Conservation (phyloP, 2,113 vertebrate species). For the Plestiodon gilberti region DNA sequence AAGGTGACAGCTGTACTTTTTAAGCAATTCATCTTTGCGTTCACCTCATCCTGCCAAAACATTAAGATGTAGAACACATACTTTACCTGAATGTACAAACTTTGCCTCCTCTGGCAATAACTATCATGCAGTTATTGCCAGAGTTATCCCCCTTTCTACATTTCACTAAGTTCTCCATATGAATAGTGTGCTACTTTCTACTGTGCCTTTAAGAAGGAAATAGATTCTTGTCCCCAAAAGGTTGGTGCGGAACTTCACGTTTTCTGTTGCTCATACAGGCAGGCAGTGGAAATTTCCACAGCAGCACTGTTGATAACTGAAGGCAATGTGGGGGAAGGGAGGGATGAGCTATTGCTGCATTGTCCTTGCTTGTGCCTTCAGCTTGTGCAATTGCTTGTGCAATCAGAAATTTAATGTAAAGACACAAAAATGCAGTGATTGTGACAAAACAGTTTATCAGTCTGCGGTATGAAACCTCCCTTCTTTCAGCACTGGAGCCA, state of each 20-base stretch:
- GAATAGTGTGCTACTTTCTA: not conserved
- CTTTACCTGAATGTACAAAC: not conserved
- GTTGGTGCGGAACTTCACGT: slow-evolving; percentile 52
- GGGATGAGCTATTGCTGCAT: slow-evolving; percentile 58
- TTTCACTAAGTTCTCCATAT: not conserved
- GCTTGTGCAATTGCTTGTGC: too few species aligned
- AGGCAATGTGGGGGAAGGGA: slow-evolving; percentile 54
- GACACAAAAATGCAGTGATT: slow-evolving; percentile 34
- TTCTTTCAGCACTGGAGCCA: not conserved
- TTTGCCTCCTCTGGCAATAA: not conserved
- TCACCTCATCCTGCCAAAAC: not conserved
- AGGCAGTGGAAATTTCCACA: slow-evolving; percentile 83
- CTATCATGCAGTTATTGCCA: accelerated
- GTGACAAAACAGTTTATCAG: not conserved
- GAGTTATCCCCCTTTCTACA: not conserved
- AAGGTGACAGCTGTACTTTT: not conserved
- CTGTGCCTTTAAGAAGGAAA: slow-evolving; percentile 18
- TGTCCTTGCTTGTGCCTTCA: slow-evolving; percentile 56
- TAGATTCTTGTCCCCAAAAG: slow-evolving; percentile 24
- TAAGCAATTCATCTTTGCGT: not conserved
- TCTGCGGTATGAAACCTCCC: slow-evolving; percentile 21
- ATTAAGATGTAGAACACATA: not conserved
- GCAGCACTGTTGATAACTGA: slow-evolving; percentile 66
- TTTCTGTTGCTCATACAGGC: slow-evolving; percentile 59
- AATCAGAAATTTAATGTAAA: slow-evolving; percentile 65